Evolutionary conservation across 92 coral and sea anemone species (phyloP).

Genomic region (Porites divaricata): DNA sequence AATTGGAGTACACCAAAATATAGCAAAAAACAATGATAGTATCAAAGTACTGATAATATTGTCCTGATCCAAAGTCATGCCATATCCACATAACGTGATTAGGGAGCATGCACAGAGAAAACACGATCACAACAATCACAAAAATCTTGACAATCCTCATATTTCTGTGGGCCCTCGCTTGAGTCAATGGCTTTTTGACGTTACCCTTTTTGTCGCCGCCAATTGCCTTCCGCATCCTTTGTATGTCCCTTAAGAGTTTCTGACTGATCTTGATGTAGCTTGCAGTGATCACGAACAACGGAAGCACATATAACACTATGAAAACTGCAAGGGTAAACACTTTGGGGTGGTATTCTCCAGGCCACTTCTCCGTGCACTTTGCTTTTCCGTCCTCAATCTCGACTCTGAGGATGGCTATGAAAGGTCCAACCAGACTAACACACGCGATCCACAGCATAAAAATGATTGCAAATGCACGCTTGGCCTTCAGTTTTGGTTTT

Average conservation of each 20-base stretch:
- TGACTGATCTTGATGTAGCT: slow-evolving; percentile 76
- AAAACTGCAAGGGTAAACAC: slow-evolving; percentile 76
- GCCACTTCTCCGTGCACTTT: slow-evolving; percentile 69
- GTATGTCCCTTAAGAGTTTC: slow-evolving; percentile 85
- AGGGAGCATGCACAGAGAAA: slow-evolving; percentile 82
- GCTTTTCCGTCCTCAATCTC: slow-evolving; percentile 20
- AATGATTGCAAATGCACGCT: slow-evolving; percentile 54
- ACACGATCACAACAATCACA: slow-evolving; percentile 71
- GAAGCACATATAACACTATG: slow-evolving; percentile 66
- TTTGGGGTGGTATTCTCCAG: slow-evolving; percentile 49
- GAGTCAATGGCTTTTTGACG: slow-evolving; percentile 63
- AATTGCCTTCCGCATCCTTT: slow-evolving; percentile 72
- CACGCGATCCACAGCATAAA: slow-evolving; percentile 65
- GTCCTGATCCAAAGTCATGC: slow-evolving; percentile 78
- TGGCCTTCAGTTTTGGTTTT: slow-evolving; percentile 72
- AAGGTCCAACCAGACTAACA: slow-evolving; percentile 73
- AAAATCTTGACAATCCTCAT: slow-evolving; percentile 87
- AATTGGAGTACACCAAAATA: slow-evolving; percentile 74
- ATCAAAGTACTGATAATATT: slow-evolving; percentile 39
- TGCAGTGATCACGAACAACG: slow-evolving; percentile 74
- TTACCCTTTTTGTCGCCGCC: slow-evolving; percentile 54
- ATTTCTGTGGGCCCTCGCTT: slow-evolving; percentile 80
- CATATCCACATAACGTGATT: slow-evolving; percentile 89
- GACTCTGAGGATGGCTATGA: slow-evolving; percentile 62
- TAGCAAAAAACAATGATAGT: slow-evolving; percentile 71